Base-by-base conservation (phyloP, 2,797 vertebrate genomes). In the Pterois miles region DNA sequence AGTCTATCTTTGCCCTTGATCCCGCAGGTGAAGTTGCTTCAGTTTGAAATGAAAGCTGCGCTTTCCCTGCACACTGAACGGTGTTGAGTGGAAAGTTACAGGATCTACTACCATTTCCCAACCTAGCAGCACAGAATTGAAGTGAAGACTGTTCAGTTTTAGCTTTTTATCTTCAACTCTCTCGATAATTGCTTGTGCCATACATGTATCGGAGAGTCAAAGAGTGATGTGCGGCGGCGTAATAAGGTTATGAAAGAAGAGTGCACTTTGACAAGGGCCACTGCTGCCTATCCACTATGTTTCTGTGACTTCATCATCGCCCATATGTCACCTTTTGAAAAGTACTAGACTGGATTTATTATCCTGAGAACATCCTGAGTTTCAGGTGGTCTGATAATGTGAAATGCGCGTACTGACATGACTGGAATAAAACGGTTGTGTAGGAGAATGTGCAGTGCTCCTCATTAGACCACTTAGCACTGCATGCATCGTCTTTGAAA, bases 401-500 rank as follows among this genome's bases (percentile, higher is more conserved):
- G 52, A 87, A 64, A 71, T 8, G 56, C n/a, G 14, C n/a, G 8
- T 11, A 56, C 6, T 8, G 76, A 70, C 81, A 64, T 64, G 52
- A 31, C 48, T 34, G 76, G 10, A 75, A 60, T 68, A 64, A 77
- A 83, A 79, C 68, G 70, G 38, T 38, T 50, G 36, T 53, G 65
- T 4, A 2, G 48, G 22, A 27, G 46, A 76, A 68, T 65, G 65
- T 68, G 79, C 83, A 71, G 62, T 73, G 74, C 82, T 80, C 71
- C 78, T 91, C 80, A 73, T 88, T 83, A 87, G 59, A 65, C 72
- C 81, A 88, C 81, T 83, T 87, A 89, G 76, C 63, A 2, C 68
- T 1, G 22, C 22, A 5, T 46, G 76, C 72, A 4, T 65, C 8
- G 2, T 62, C 71, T 82, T 54, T 71, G 38, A 83, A 83, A 66